A percentile compares a stretch with the other conserved stretches of the same genome.
Conservation (phyloP, 2,797 vertebrate species). For the Bradypodion ventrale region DNA sequence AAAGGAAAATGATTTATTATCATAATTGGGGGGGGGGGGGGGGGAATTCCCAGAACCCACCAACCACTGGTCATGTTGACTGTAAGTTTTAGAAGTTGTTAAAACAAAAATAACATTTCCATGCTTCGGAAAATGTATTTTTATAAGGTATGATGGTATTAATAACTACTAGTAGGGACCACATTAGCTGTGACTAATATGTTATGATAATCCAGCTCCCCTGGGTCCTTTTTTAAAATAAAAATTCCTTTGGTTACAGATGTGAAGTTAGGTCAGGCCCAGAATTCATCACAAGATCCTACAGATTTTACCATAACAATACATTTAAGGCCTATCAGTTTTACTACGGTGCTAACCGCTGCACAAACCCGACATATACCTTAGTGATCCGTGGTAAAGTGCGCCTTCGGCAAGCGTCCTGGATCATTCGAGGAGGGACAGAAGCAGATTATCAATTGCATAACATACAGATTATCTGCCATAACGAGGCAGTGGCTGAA, state of each 20-base stretch:
- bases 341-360: slow-evolving; percentile 93
- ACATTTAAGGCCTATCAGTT: slow-evolving; percentile 95
- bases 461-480: slow-evolving; percentile 84
- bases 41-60: too few relatives aligned
- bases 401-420: slow-evolving; percentile 91
- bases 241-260: slow-evolving; percentile 70
- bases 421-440: slow-evolving; percentile 94
- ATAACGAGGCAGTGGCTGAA: slow-evolving; percentile 80
- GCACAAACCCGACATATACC: slow-evolving; percentile 90
- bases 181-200: background rate
- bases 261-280: slow-evolving; percentile 96
- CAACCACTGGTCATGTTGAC: too few relatives aligned
- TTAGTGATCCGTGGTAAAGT: slow-evolving; percentile 88
- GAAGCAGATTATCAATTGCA: slow-evolving; percentile 94
- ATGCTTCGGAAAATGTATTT: too few relatives aligned
- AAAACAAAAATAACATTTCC: too few relatives aligned
- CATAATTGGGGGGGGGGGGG: too few relatives aligned
- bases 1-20: too few relatives aligned
- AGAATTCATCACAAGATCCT: slow-evolving; percentile 94
- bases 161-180: too few relatives aligned
- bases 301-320: slow-evolving; percentile 91
- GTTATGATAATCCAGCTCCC: background rate
- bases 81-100: too few relatives aligned
- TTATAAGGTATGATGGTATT: background rate
- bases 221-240: slow-evolving; percentile 13